phyloP scores from a whole-genome alignment of 2,113 vertebrate genomes.

The Salvelinus namaycush region DNA sequence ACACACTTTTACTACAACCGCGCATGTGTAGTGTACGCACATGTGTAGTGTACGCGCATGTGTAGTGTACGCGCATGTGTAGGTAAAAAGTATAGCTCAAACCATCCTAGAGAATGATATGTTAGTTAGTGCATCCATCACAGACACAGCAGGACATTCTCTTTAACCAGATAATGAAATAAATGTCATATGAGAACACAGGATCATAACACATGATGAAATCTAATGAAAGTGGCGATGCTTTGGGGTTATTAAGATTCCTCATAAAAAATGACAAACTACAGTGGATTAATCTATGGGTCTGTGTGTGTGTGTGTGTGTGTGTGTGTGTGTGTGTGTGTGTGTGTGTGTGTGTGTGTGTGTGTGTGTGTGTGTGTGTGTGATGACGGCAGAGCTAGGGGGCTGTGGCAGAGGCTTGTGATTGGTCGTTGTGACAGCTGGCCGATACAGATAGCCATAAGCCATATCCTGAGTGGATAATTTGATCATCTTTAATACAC shows the following conservation, averaged over 20 bases:
- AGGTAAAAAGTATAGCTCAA: neutral
- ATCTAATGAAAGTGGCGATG: constrained; percentile 10
- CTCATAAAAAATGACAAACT: constrained; percentile 34
- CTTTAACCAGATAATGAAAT: neutral
- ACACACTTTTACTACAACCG: neutral
- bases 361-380: neutral
- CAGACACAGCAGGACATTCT: neutral
- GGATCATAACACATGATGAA: constrained; percentile 18
- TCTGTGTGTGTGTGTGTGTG: neutral
- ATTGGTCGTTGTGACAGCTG: constrained; percentile 26
- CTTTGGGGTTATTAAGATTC: constrained; percentile 21
- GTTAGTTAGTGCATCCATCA: neutral
- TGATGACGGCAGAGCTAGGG: neutral
- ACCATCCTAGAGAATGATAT: neutral
- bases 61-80: neutral
- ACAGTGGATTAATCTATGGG: constrained; percentile 11
- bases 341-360: no score
- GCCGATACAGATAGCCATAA: constrained; percentile 31
- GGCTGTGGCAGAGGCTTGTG: neutral
- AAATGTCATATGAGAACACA: neutral
- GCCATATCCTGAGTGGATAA: constrained; percentile 41
- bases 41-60: neutral
- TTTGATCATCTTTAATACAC: constrained; percentile 50
- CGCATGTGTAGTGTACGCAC: neutral
- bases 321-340: neutral